Evolutionary conservation across 2,888 invertebrate species (phyloP).

Genomic region (Axea sp.): DNA sequence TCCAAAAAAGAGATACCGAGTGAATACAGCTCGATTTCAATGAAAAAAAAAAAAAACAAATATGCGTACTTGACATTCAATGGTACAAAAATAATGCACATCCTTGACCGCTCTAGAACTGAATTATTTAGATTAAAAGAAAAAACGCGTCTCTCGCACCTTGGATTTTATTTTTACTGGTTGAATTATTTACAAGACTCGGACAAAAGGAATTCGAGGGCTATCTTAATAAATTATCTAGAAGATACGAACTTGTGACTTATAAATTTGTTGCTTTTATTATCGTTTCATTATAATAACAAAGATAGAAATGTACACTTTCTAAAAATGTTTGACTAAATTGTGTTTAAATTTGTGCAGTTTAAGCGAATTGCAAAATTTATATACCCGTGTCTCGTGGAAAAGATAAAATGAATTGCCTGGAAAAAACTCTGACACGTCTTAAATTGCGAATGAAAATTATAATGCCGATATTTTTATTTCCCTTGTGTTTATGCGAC

Average conservation of each 20-base stretch:
- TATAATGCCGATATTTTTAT: slow-evolving; percentile 40
- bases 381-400: slow-evolving; percentile 8
- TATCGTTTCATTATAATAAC: no score
- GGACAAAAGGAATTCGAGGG: no score
- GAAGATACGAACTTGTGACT: no score
- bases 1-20: no score
- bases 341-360: neutral
- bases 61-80: slow-evolving; percentile 34
- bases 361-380: slow-evolving; percentile 19
- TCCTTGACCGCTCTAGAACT: slow-evolving; percentile 35
- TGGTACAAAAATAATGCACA: slow-evolving; percentile 43
- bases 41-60: no score
- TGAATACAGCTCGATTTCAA: no score
- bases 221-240: no score
- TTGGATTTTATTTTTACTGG: slow-evolving; percentile 20
- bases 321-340: no score
- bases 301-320: no score
- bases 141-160: slow-evolving; percentile 8
- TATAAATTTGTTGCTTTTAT: no score
- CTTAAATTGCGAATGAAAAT: slow-evolving; percentile 41
- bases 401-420: slow-evolving; percentile 28
- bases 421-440: slow-evolving; percentile 21
- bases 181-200: slow-evolving; percentile 9
- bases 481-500: slow-evolving; percentile 32
- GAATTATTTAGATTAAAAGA: slow-evolving; percentile 28